Conservation (phyloP, 2,888 invertebrate species). For the Trimorus sp. region DNA sequence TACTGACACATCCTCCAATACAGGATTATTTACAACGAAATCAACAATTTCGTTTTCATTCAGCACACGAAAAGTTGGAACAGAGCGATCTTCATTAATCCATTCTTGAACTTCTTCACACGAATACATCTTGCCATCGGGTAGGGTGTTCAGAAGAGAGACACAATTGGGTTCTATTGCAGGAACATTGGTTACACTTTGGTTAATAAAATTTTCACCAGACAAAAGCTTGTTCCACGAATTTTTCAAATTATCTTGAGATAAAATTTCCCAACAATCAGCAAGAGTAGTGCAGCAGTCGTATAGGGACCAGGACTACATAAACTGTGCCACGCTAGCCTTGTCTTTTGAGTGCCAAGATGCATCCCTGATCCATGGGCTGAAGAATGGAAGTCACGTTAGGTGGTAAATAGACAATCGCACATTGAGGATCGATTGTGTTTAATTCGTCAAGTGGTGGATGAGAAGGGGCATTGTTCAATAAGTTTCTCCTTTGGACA, state of each 20-base stretch:
- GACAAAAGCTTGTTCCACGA: neutral
- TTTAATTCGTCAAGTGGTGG: slow-evolving; percentile 1
- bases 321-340: neutral
- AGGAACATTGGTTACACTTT: no score
- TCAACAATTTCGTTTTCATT: no score
- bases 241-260: neutral
- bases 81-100: no score
- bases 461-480: neutral
- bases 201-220: no score
- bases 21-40: no score
- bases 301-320: neutral
- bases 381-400: neutral
- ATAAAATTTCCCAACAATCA: neutral
- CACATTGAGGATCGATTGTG: neutral
- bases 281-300: neutral
- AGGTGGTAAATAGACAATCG: neutral
- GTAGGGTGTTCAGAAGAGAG: no score
- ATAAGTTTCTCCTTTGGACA: neutral
- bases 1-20: no score
- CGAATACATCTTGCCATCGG: no score
- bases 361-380: slow-evolving; percentile 3
- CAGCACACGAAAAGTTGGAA: no score
- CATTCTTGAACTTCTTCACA: no score
- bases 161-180: no score
- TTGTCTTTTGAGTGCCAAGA: neutral